Evolutionary conservation across 2,113 vertebrate genomes (phyloP), one percentile per base, ranked within the genome.

Genomic region (Channa maculata): DNA sequence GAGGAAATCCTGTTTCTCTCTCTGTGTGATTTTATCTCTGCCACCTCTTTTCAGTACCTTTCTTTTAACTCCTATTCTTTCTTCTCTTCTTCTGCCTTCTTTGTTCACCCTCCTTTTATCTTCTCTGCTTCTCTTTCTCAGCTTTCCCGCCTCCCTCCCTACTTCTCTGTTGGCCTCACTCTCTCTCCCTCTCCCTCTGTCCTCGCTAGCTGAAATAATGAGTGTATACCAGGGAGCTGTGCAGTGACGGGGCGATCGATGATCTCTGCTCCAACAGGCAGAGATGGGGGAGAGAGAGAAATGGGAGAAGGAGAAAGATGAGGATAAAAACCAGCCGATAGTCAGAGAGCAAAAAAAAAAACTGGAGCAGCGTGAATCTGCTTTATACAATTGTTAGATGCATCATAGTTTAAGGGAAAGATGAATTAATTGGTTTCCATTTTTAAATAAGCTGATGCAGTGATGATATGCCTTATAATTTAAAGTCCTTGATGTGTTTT

Each of bases 171-270:
- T 41, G 7, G 43, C 57, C 65, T 62, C 2, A 62, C 68, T 79
- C 45, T 66, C 63, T 36, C 43, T 63, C 62, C 3, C 58, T 70
- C 63, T 69, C 71, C 58, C 62, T 80, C 82, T 79, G 68, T 89
- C 86, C 84, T 86, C 86, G 79, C 75, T 77, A 70, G 85, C 79
- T 88, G 88, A 90, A 90, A 91, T 91, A 91, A 92, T 92, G 90
- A 92, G 82, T 84, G 82, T 73, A 82, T 84, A 82, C 75, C 86
- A 75, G 68, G 60, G 89, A 88, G 80, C 83, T 85, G 79, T 79
- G 84, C 41, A 10, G 84, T 85, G 86, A 91, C 81, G 80, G 83
- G 68, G 64, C 87, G 80, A 91, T 91, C 90, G 74, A 91, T 92
- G 90, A 91, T 87, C 76, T 75, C 58, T 87, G 85, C 88, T 82